Evolutionary conservation across 1,140 invertebrate genomes (phyloP), one percentile per base, ranked within the genome.

Genomic region (Drosophila rufa): DNA sequence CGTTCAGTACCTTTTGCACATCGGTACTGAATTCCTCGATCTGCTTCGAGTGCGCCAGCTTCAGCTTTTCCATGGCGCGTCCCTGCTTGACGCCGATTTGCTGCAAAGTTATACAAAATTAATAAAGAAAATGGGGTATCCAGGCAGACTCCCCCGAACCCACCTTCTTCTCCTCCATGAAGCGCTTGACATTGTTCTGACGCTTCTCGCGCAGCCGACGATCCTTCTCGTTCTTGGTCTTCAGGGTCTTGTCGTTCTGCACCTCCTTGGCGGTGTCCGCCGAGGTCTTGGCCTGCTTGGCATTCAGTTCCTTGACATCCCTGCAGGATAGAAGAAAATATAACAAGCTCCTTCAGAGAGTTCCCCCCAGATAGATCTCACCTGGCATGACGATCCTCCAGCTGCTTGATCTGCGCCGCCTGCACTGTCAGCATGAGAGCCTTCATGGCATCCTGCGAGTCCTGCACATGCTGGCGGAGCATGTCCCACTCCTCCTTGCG

Each of bases 101-200:
- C 94, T 95, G 80, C n/a, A 27, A n/a, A n/a, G n/a, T n/a, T n/a
- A n/a, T n/a, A n/a, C n/a, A n/a, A n/a, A n/a, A n/a, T n/a, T n/a
- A n/a, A n/a, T n/a, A n/a, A n/a, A n/a, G n/a, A n/a, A n/a, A n/a
- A n/a, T n/a, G n/a, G n/a, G 19, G 19, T 22, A 22, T 1, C 2
- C 19, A 22, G 19, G 19, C 1, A 22, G 19, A 2, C 19, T 22
- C 19, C 19, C 19, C 19, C 2, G 15, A 19, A 15, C 59, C 6
- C n/a, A 95, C 95, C 94, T 97, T 99, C 55, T 98, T 95, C 93
- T 99, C 99, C 84, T 99, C 99, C 94, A 99, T 97, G 91, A 99
- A 99, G 86, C 98, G 98, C 93, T 99, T 99, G 17, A 98, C 99
- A 93, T 99, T 99, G 92, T 99, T 99, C 87, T 99, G 98, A 90